Percentiles rank a stretch among this genome's conserved stretches.
Conservation (phyloP, 2,888 invertebrate genomes). For the Drosophila helvetica region DNA sequence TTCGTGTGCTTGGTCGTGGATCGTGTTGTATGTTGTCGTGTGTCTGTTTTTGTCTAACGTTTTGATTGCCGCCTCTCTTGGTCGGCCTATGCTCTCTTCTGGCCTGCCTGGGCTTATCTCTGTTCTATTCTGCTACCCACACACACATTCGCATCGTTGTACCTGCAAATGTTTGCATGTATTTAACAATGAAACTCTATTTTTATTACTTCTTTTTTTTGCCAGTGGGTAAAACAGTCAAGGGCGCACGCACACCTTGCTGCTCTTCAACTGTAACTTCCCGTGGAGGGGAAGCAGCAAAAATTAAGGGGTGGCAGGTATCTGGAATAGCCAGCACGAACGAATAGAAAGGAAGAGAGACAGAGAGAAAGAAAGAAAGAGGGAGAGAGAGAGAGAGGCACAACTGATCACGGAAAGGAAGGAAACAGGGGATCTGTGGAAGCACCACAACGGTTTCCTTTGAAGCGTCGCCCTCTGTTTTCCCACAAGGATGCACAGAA, state of each 20-base stretch:
- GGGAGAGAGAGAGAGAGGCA: background rate
- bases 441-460: background rate
- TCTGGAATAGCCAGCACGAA: conserved; percentile 21
- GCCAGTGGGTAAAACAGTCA: conserved; percentile 28
- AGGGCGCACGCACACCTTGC: conserved; percentile 26
- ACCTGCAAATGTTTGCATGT: conserved; percentile 10
- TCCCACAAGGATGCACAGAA: background rate
- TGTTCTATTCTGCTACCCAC: conserved; percentile 29
- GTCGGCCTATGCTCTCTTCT: conserved; percentile 23
- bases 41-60: conserved; percentile 40
- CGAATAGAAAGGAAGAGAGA: conserved; percentile 28
- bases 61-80: conserved; percentile 34
- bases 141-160: background rate
- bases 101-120: conserved; percentile 57
- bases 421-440: background rate
- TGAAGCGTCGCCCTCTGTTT: background rate
- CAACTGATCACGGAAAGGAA: background rate
- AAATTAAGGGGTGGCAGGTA: background rate
- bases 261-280: conserved; percentile 32
- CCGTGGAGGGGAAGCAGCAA: conserved; percentile 9
- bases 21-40: conserved; percentile 15
- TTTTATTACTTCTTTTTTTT: conserved; percentile 18
- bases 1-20: conserved; percentile 44
- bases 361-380: background rate
- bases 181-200: conserved; percentile 43